Conservation (phyloP, 2,797 vertebrate species). For the Pagetopsis macropterus region DNA sequence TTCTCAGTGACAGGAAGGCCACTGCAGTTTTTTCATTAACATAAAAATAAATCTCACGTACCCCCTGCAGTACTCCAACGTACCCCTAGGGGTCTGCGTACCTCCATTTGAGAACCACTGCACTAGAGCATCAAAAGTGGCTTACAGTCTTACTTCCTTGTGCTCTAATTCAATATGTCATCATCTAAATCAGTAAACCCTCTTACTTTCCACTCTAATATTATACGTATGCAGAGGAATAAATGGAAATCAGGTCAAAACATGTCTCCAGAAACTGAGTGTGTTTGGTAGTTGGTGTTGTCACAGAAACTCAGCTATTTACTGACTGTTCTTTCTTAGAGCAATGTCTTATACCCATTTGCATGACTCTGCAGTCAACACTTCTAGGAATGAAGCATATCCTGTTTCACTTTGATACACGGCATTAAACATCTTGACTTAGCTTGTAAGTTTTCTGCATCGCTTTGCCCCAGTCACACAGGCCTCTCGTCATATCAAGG, state of each 20-base stretch:
- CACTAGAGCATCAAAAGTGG: not conserved
- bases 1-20: no score
- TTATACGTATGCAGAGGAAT: not conserved
- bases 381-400: not conserved
- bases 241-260: not conserved
- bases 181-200: not conserved
- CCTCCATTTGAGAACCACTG: no score
- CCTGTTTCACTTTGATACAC: not conserved
- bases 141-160: not conserved
- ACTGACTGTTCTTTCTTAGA: not conserved
- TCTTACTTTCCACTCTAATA: not conserved
- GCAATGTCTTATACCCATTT: not conserved
- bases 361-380: not conserved
- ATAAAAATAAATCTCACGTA: no score
- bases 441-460: not conserved
- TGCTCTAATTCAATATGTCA: not conserved
- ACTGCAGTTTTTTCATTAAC: no score
- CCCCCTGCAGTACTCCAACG: no score
- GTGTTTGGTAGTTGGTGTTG: not conserved
- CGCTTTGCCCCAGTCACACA: not conserved
- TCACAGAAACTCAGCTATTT: not conserved
- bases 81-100: no score
- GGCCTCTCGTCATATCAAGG: not conserved
- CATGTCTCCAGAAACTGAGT: not conserved
- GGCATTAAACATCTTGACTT: not conserved